Evolutionary conservation across 2,797 vertebrate species (phyloP).

Genomic region (Anguilla pacifica): DNA sequence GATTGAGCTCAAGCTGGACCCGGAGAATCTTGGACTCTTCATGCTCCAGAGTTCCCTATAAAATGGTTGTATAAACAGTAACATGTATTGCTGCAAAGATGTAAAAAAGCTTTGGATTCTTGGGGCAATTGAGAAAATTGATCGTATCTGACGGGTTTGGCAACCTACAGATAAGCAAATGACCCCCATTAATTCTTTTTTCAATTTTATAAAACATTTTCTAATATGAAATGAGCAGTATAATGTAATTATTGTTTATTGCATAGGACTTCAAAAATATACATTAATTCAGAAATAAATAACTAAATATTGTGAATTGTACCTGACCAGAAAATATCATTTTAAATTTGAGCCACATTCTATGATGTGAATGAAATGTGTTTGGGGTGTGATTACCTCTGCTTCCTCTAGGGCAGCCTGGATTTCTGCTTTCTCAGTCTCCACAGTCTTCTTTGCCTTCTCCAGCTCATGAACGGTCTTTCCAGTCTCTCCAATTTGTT

Average conservation of each 20-base stretch:
- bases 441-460: constrained; percentile 82
- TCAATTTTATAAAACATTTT: background rate
- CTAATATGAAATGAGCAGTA: background rate
- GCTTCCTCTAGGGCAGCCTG: constrained; percentile 85
- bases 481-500: constrained; percentile 82
- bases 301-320: no score
- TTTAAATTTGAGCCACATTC: no score
- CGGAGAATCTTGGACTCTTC: constrained; percentile 88
- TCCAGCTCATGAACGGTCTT: constrained; percentile 86
- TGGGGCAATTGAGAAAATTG: background rate
- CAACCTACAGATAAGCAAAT: no score
- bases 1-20: constrained; percentile 84
- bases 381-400: constrained; percentile 69
- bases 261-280: background rate
- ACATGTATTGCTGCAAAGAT: background rate
- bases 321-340: no score
- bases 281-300: no score
- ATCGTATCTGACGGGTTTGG: background rate
- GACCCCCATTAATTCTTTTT: no score
- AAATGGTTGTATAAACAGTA: background rate
- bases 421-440: constrained; percentile 81
- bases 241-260: background rate
- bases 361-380: background rate
- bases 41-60: constrained; percentile 83
- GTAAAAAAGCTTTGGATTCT: background rate